Percentiles rank a stretch among this genome's conserved stretches.
These are phyloP conservation scores for Dendrocincla tyrannina DNA, from an alignment of 2,797 vertebrate genomes.

Conservation along the genomic window DNA sequence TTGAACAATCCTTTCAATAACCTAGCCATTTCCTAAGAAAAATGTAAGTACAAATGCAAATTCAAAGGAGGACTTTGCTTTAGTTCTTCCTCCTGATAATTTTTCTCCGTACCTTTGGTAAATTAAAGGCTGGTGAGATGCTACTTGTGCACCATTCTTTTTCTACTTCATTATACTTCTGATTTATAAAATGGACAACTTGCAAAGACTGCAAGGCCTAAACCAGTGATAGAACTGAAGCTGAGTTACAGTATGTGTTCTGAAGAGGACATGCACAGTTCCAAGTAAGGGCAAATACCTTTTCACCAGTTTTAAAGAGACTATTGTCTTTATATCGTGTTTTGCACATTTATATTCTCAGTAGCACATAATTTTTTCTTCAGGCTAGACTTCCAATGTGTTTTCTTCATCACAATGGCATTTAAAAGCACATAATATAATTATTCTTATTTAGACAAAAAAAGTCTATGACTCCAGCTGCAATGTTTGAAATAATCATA, in stretches of 20 bases:
- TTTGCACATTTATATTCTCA: slow-evolving; percentile 36
- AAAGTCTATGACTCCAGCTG: slow-evolving; percentile 80
- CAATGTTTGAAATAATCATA: slow-evolving; percentile 83
- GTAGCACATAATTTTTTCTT: slow-evolving; percentile 46
- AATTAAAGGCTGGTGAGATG: slow-evolving; percentile 8
- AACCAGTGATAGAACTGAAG: background rate
- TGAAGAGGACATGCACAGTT: slow-evolving; percentile 13
- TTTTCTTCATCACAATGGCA: slow-evolving; percentile 71
- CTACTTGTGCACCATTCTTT: background rate
- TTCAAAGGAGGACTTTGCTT: background rate
- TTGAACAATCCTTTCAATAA: slow-evolving; percentile 32
- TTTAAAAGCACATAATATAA: slow-evolving; percentile 73
- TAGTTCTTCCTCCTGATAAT: background rate
- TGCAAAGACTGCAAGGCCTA: background rate
- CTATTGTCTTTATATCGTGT: slow-evolving; percentile 19
- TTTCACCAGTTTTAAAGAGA: slow-evolving; percentile 8
- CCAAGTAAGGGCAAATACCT: background rate
- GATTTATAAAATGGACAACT: slow-evolving; percentile 3
- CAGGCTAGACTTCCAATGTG: slow-evolving; percentile 55
- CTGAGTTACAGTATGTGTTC: slow-evolving; percentile 4
- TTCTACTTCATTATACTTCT: background rate
- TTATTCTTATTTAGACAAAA: slow-evolving; percentile 76
- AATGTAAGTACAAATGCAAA: slow-evolving; percentile 26
- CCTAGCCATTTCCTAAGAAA: background rate
- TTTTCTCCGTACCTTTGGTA: slow-evolving; percentile 11